These are phyloP conservation scores for Agrotis ipsilon DNA, from an alignment of 2,888 invertebrate species.

Conservation along the genomic window DNA sequence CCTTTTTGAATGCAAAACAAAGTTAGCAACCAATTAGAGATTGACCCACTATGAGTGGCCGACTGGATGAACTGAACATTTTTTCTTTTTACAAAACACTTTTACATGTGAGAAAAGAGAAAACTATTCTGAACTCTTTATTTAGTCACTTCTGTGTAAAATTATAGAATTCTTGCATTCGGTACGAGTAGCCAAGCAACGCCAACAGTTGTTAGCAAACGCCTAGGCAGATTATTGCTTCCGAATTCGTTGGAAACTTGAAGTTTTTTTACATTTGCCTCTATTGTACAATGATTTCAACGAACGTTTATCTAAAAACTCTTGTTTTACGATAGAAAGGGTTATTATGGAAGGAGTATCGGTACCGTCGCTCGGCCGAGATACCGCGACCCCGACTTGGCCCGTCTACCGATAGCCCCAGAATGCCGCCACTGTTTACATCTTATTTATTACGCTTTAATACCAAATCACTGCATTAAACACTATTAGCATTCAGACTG, in stretches of 20 bases:
- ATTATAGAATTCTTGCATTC: too few species aligned
- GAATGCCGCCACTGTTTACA: constrained; percentile 65
- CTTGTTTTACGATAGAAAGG: constrained; percentile 63
- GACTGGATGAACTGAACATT: too few species aligned
- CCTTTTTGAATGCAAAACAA: too few species aligned
- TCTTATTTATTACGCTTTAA: constrained; percentile 63
- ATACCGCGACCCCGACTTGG: constrained; percentile 77
- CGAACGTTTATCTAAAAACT: constrained; percentile 51
- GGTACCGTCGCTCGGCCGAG: constrained; percentile 59
- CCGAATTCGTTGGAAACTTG: neutral
- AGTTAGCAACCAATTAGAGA: too few species aligned
- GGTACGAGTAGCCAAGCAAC: too few species aligned
- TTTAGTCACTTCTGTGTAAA: too few species aligned
- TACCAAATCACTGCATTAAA: constrained; percentile 58
- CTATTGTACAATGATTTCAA: constrained; percentile 14
- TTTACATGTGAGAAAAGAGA: too few species aligned
- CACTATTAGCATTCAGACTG: constrained; percentile 37
- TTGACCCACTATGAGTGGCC: too few species aligned
- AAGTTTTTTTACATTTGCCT: neutral
- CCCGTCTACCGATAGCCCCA: constrained; percentile 71
- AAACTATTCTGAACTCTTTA: too few species aligned
- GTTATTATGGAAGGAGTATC: constrained; percentile 61
- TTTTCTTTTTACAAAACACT: too few species aligned
- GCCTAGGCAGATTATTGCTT: neutral
- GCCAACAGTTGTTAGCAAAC: too few species aligned